Evolutionary conservation across 1,140 invertebrate genomes (phyloP), one percentile per base, ranked within the genome.

Genomic region (Helicoverpa zea): DNA sequence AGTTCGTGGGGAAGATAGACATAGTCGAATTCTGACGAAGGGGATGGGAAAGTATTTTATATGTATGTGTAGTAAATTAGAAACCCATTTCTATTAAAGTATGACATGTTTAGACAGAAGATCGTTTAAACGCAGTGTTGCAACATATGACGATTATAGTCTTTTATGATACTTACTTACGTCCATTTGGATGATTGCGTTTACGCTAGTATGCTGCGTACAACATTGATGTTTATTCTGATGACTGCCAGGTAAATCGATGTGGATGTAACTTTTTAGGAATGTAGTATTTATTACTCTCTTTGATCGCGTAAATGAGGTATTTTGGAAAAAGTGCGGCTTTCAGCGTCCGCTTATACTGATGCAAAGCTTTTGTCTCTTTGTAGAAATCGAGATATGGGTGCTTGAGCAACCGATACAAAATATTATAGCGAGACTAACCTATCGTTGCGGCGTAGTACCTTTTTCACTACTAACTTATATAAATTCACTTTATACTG

Each of bases 41-140:
- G 64, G 43, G 35, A 12, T 12, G 64, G 35, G 7, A 3, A 61
- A 43, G 43, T 68, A 47, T 47, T 49, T 43, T 68, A 68, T 49
- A 68, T 49, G 43, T 18, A 49, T 58, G 56, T 58, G 14, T 2
- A 49, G 43, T 49, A 68, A 68, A 68, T 68, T 68, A 68, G 64
- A 68, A 68, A 68, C 64, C 64, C 64, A 68, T 68, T 68, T 68
- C 64, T 68, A 68, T 68, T 49, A n/a, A 47, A 47, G 43, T 49
- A 68, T 16, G 16, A 49, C 35, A 11, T 18, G 64, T 43, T 43
- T 16, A 49, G 64, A 49, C 18, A 18, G 13, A 12, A 12, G 11
- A 68, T 23, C 10, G 12, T 68, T 68, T 5, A 61, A 13, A 61
- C 58, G 14, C 23, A 16, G 49, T 68, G 35, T 49, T 49, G 12